phyloP scores from a whole-genome alignment of 2,888 invertebrate species.

The Drosophila neotestacea region DNA sequence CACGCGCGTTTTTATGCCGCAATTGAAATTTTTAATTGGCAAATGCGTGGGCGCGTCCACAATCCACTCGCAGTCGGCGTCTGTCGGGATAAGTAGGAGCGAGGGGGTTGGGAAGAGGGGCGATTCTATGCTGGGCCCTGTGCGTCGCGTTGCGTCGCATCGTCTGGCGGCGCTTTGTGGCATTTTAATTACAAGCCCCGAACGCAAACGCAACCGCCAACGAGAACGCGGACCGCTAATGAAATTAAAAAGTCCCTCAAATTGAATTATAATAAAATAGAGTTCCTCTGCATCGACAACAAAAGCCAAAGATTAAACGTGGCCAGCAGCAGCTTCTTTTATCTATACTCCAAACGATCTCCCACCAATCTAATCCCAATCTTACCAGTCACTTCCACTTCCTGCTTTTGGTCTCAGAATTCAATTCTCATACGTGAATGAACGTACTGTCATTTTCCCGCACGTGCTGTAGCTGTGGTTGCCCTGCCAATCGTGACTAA shows the following conservation, averaged over 20 bases:
- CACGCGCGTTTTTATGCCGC: conserved; percentile 81
- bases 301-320: conserved; percentile 50
- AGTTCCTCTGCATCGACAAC: conserved; percentile 52
- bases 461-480: conserved; percentile 29
- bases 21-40: conserved; percentile 82
- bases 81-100: background rate
- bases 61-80: conserved; percentile 66
- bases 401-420: background rate
- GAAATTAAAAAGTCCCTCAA: conserved; percentile 76
- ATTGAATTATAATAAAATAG: conserved; percentile 78
- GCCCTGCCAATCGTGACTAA: conserved; percentile 52
- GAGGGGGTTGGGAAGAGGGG: background rate
- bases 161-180: conserved; percentile 70
- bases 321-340: conserved; percentile 11
- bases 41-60: conserved; percentile 81
- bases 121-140: conserved; percentile 22
- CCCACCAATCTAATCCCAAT: conserved; percentile 11
- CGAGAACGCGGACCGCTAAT: conserved; percentile 52
- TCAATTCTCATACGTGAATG: conserved; percentile 15
- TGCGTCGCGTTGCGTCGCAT: conserved; percentile 36
- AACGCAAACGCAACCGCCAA: conserved; percentile 29
- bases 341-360: conserved; percentile 5
- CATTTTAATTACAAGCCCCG: conserved; percentile 77
- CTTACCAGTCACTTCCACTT: background rate
- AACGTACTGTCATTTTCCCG: conserved; percentile 1